A percentile compares a stretch with the other conserved stretches of the same genome.
Conservation (phyloP, 2,797 vertebrate genomes). For the Todus mexicanus region DNA sequence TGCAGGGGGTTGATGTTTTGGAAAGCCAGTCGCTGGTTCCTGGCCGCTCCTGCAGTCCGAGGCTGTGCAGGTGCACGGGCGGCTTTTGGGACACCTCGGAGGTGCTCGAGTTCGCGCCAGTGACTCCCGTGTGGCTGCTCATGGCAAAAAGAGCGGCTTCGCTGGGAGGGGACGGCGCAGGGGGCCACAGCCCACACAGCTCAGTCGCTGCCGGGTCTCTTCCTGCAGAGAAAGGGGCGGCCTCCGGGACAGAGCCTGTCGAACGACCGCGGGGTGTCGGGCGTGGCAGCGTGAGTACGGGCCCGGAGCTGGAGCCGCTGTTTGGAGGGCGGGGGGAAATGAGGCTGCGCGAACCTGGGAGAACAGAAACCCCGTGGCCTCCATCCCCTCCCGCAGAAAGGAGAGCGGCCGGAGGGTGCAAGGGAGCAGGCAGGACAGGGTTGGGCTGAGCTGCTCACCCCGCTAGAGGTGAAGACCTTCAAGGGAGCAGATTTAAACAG, state of each 20-base stretch:
- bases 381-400: neutral
- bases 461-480: neutral
- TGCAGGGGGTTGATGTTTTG: neutral
- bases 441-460: neutral
- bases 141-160: neutral
- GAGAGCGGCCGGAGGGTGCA: neutral
- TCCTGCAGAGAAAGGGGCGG: constrained; percentile 87
- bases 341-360: no score
- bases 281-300: constrained; percentile 82
- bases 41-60: neutral
- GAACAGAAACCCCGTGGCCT: neutral
- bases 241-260: constrained; percentile 77
- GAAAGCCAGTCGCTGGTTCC: neutral
- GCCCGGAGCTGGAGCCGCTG: neutral
- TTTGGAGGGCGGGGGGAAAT: no score
- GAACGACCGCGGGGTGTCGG: constrained; percentile 77
- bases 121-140: no score
- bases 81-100: neutral
- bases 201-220: neutral
- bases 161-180: neutral
- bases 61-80: fast-evolving
- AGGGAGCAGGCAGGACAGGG: no score
- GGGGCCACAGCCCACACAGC: no score
- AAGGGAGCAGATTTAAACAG: neutral
- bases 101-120: no score